Evolutionary conservation across 1,140 invertebrate species (phyloP), one percentile per base, ranked within the genome.

Genomic region (Elymnias hypermnestra): DNA sequence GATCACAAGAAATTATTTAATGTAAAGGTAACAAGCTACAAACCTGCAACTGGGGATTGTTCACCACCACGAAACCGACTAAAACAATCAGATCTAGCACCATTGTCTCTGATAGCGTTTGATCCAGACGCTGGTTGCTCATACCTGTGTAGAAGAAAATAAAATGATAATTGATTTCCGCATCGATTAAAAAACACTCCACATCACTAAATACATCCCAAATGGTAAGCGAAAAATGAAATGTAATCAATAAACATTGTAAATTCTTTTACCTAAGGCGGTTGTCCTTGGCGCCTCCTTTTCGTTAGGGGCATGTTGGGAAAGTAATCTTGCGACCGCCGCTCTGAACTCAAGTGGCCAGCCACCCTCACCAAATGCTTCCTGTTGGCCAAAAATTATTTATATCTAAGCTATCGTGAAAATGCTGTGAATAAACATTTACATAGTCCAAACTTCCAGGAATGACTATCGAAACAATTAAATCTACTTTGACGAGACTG

Each of bases 81-180:
- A 88, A 70, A 13, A 86, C 85, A 28, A 89, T 87, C 42, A 89
- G 70, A 49, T 89, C 88, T 35, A 88, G 63, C 13, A 89, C 76
- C 84, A 89, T 85, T 1, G 85, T 83, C 49, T 87, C 82, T 2
- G 81, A 81, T 19, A 82, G 55, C 0, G 61, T 67, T 44, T 73
- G 67, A 42, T 82, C 77, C 29, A 79, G 45, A 0, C 76, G 59
- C 17, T 68, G 60, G 36, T 61, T 71, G 37, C 51, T 69, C 4
- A 57, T 14, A 19, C 63, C 72, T 79, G 37, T 0, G 33, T 13
- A 6, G 33, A 38, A 31, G 29, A 35, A 13, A 28, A 9, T 40
- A n/a, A n/a, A n/a, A n/a, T n/a, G n/a, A n/a, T n/a, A n/a, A n/a
- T n/a, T n/a, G n/a, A n/a, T n/a, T n/a, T n/a, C n/a, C n/a, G n/a